Base-by-base conservation (phyloP, 2,888 invertebrate species). In the Poecilus cupreus region DNA sequence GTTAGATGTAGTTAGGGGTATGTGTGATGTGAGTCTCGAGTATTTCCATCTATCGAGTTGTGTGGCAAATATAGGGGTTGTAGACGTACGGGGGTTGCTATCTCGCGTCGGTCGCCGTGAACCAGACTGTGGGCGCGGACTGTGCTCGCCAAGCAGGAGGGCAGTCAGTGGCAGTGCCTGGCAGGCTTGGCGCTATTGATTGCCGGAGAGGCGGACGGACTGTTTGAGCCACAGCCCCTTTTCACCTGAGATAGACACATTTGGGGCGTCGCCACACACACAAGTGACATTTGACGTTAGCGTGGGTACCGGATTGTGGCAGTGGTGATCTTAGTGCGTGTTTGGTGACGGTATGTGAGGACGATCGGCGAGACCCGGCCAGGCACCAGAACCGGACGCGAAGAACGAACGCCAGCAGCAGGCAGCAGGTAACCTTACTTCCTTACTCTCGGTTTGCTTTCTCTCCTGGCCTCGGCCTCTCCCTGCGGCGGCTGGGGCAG, bases 231-330 rank as follows among this genome's bases (percentile, higher is more conserved):
- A 80, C 80, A 80, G 80, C 80, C 80, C 80, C 80, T 80, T 80
- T 80, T 79, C 79, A 80, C 80, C 80, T 80, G 80, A 80, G 80
- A 80, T 80, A 80, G 80, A 80, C 64, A 80, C 80, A 80, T 80
- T 80, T 80, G 80, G 80, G 80, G 80, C 80, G 80, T 80, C 74
- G 64, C 80, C 80, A 72, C 80, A 80, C 74, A 80, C 54, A 74
- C 80, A 80, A 80, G 80, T 80, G 80, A 80, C 80, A 80, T 80
- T 80, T 80, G 72, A 43, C 49, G 72, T 46, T 80, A 72, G 80
- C 72, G 80, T 80, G 80, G 80, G 72, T 57, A 49, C 24, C 49
- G 68, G 72, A 74, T 51, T 80, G 80, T 80, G 80, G 80, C 72
- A 80, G 80, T 80, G 80, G 80, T 80, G 80, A 80, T 80, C 68